Evolutionary conservation across 2,797 vertebrate genomes (phyloP).

Genomic region (Centropyge bicolor): DNA sequence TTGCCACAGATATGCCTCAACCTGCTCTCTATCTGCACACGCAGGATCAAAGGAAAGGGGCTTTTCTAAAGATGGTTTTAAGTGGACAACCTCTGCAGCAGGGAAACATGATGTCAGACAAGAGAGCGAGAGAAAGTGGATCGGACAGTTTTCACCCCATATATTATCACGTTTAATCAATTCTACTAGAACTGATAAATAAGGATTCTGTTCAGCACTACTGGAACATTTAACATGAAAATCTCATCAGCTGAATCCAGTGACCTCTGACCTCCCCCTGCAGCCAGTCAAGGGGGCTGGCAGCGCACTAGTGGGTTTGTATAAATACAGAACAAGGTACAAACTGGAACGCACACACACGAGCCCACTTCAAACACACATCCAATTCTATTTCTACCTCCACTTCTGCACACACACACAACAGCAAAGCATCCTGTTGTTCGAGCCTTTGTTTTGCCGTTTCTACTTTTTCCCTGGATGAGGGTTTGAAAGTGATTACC

Average conservation of each 20-base stretch:
- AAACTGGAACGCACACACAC: conserved; percentile 31
- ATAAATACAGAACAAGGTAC: conserved; percentile 36
- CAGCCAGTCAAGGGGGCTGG: conserved; percentile 34
- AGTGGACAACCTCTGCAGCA: conserved; percentile 6
- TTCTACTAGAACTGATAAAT: neutral
- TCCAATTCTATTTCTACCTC: conserved; percentile 51
- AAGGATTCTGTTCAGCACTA: conserved; percentile 16
- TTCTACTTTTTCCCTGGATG: conserved; percentile 75
- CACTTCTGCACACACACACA: conserved; percentile 39
- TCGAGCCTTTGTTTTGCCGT: conserved; percentile 78
- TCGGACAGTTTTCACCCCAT: conserved; percentile 12
- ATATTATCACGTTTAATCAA: conserved; percentile 38
- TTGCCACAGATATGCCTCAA: conserved; percentile 20
- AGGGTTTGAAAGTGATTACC: conserved; percentile 86
- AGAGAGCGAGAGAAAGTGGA: conserved; percentile 5
- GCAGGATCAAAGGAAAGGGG: conserved; percentile 10
- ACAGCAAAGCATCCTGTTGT: conserved; percentile 74
- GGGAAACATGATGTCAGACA: conserved; percentile 37
- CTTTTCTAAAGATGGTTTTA: conserved; percentile 6
- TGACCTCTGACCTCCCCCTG: conserved; percentile 59
- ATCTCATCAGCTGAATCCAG: conserved; percentile 42
- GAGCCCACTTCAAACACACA: conserved; percentile 42
- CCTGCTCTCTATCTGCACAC: conserved; percentile 26
- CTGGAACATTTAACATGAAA: conserved; percentile 15
- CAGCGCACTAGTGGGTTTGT: conserved; percentile 17